These are phyloP conservation scores for Agrotis exclamationis DNA, from an alignment of 2,888 invertebrate species.

Conservation along the genomic window DNA sequence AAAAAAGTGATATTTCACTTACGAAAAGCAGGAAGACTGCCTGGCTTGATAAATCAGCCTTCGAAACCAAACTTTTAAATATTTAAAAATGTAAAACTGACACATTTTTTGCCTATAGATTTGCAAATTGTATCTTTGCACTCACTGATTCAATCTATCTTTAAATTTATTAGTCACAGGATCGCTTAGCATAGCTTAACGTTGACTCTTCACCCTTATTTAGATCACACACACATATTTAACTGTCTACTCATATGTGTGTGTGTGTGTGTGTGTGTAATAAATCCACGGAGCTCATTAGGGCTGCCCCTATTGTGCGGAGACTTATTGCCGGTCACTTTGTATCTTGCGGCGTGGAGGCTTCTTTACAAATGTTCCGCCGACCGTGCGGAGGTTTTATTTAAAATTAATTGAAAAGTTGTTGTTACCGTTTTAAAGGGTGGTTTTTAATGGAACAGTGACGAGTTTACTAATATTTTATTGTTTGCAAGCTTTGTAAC, in stretches of 20 bases:
- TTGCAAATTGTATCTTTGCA: too few species aligned
- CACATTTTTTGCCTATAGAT: too few species aligned
- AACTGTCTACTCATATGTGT: not conserved
- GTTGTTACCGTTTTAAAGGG: too few species aligned
- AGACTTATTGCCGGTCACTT: constrained; percentile 61
- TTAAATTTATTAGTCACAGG: not conserved
- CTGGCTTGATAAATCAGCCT: too few species aligned
- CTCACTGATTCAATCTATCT: too few species aligned
- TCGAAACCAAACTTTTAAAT: too few species aligned
- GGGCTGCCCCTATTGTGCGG: constrained; percentile 42
- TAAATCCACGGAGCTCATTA: constrained; percentile 64
- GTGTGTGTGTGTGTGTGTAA: constrained; percentile 49
- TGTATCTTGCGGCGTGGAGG: constrained; percentile 31
- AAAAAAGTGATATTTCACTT: too few species aligned
- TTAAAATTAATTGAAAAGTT: not conserved
- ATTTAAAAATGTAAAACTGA: too few species aligned
- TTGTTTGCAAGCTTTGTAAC: too few species aligned
- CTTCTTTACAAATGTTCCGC: constrained; percentile 33
- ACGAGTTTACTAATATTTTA: too few species aligned
- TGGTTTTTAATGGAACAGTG: too few species aligned
- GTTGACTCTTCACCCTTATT: constrained; percentile 17
- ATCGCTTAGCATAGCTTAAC: not conserved
- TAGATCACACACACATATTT: constrained; percentile 18
- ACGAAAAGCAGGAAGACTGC: too few species aligned
- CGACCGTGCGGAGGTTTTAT: constrained; percentile 27